These are phyloP conservation scores for Cryptotis parvus DNA, from an alignment of 2,113 vertebrate genomes.

Conservation along the genomic window DNA sequence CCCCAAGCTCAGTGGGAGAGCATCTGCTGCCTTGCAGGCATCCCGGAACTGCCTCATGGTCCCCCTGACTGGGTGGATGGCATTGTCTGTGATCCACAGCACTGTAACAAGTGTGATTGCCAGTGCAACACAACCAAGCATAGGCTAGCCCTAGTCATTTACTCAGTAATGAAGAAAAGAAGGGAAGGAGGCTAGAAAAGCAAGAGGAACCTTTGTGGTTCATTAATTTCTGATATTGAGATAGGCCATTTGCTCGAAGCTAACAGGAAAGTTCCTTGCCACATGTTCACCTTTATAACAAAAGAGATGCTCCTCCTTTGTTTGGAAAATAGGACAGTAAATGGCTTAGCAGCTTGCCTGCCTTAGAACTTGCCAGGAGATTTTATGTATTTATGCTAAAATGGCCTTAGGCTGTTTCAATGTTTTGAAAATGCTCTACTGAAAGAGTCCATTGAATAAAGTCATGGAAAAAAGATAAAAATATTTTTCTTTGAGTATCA, in stretches of 20 bases:
- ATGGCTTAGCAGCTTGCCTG: slow-evolving; percentile 12
- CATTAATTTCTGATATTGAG: not conserved
- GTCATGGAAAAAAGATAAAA: slow-evolving; percentile 69
- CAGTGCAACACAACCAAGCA: too few relatives aligned
- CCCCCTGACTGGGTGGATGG: too few relatives aligned
- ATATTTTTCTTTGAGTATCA: slow-evolving; percentile 66
- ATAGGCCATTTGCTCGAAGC: not conserved
- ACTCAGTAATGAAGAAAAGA: too few relatives aligned
- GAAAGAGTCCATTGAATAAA: slow-evolving; percentile 36
- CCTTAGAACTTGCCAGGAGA: slow-evolving; percentile 11
- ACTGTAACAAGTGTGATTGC: too few relatives aligned
- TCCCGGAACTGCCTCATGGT: too few relatives aligned
- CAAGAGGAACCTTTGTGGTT: not conserved
- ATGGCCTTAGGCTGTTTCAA: slow-evolving; percentile 30
- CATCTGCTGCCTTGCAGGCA: too few relatives aligned
- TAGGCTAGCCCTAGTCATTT: too few relatives aligned
- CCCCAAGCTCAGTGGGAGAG: too few relatives aligned
- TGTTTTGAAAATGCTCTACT: slow-evolving; percentile 28
- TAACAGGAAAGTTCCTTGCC: not conserved
- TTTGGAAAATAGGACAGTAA: slow-evolving; percentile 20
- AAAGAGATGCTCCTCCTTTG: slow-evolving; percentile 16
- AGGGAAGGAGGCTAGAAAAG: too few relatives aligned
- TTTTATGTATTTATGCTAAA: slow-evolving; percentile 38
- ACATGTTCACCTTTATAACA: not conserved
- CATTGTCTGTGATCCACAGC: too few relatives aligned